Base-by-base conservation (phyloP, 1,140 invertebrate species). In the Solen grandis region DNA sequence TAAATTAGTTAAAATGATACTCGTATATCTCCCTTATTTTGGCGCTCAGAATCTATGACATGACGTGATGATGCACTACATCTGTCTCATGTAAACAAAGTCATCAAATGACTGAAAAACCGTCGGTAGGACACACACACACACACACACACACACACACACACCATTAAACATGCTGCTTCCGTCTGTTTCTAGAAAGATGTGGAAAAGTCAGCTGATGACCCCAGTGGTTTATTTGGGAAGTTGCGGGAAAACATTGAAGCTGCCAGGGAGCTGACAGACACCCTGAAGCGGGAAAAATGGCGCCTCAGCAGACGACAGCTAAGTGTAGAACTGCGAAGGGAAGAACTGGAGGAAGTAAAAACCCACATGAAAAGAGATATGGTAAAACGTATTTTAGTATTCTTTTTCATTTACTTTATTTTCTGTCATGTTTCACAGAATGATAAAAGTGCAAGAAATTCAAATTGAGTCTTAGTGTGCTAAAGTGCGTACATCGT, bases 331-430 rank as follows among this genome's bases (percentile, higher is more conserved):
- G 88, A 90, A 55, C 54, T 90, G 41, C 76, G 86, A 29, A 87
- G 88, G 81, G 87, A 84, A 3, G 88, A 90, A 83, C 80, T 90
- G 54, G 88, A 90, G 35, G 88, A 90, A 36, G 88, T 88, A 81
- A 90, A 88, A 54, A 63, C 54, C 0, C 88, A 90, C 59, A 68
- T 90, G 16, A 88, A 86, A 62, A 70, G 81, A 22, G 88, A 90
- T 59, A 88, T 90, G 88, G 88, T 90, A 50, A 75, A 13, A 65
- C 5, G 36, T 13, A 31, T 36, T 29, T 65, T 36, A 13, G 19
- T 8, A 59, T 16, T 59, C 13, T 8, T n/a, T 13, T 59, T 59
- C 27, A 59, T n/a, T 59, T 14, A 59, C 8, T 13, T 14, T 8
- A 59, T 19, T 10, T 19, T 10, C 41, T 10, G 41, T 46, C 8